phyloP scores from a whole-genome alignment of 2,113 vertebrate genomes.

The Pagrus major region DNA sequence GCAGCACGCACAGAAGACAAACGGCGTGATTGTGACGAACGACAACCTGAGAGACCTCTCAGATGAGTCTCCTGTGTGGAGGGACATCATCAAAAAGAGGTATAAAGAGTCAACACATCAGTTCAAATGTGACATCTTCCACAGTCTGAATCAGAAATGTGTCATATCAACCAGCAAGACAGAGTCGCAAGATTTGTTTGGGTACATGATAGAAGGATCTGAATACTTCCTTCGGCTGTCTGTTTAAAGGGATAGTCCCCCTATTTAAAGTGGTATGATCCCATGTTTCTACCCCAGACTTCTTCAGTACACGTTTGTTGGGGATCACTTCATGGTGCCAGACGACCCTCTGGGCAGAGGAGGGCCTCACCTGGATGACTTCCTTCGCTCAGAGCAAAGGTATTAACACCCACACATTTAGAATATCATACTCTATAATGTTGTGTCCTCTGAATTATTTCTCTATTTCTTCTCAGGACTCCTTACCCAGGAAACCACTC shows the following conservation, averaged over 20 bases:
- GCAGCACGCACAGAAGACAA: slow-evolving; percentile 85
- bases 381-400: slow-evolving; percentile 84
- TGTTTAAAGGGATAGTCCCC: not conserved
- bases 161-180: not conserved
- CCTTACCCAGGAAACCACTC: slow-evolving; percentile 72
- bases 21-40: slow-evolving; percentile 92
- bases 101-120: slow-evolving; percentile 42
- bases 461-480: slow-evolving; percentile 44
- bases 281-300: slow-evolving; percentile 75
- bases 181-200: no score
- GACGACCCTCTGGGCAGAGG: slow-evolving; percentile 90
- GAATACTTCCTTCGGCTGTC: no score
- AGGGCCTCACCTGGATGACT: slow-evolving; percentile 89
- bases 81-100: slow-evolving; percentile 91
- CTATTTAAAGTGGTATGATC: not conserved
- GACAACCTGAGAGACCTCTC: slow-evolving; percentile 92
- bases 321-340: slow-evolving; percentile 92
- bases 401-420: slow-evolving; percentile 9
- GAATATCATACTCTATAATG: not conserved
- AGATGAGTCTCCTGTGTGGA: slow-evolving; percentile 86
- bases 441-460: not conserved
- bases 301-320: slow-evolving; percentile 91
- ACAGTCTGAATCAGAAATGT: not conserved
- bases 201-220: no score
- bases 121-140: not conserved